Evolutionary conservation across 2,888 invertebrate species (phyloP).

Genomic region (Celastrina argiolus): DNA sequence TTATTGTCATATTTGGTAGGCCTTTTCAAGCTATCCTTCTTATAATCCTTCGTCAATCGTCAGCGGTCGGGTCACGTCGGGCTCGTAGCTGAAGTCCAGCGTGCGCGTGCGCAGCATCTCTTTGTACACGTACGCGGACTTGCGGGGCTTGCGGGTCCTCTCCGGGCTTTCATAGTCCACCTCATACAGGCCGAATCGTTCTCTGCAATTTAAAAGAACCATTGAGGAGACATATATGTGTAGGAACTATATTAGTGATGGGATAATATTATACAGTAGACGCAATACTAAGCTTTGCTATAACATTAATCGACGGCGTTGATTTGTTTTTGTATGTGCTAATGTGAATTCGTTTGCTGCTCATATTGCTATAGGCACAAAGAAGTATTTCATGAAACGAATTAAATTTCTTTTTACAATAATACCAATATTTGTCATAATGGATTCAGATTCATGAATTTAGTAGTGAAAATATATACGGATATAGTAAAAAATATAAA

Average conservation of each 20-base stretch:
- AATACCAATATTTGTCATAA: too few species aligned
- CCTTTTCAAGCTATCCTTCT: neutral
- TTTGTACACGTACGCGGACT: slow-evolving; percentile 74
- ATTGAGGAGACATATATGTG: too few species aligned
- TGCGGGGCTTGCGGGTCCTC: slow-evolving; percentile 79
- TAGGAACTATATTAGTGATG: too few species aligned
- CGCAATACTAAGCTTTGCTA: neutral
- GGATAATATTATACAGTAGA: too few species aligned
- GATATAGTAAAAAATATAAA: too few species aligned
- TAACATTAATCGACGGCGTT: neutral
- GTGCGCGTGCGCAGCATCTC: slow-evolving; percentile 60
- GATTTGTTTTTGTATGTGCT: neutral
- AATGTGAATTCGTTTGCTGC: too few species aligned
- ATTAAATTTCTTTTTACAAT: too few species aligned
- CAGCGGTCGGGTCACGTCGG: slow-evolving; percentile 36
- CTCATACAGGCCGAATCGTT: slow-evolving; percentile 80
- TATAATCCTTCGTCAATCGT: slow-evolving; percentile 35
- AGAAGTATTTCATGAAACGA: too few species aligned
- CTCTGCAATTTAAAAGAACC: slow-evolving; percentile 51
- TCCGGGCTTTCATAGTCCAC: slow-evolving; percentile 79
- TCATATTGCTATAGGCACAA: too few species aligned
- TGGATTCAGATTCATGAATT: too few species aligned
- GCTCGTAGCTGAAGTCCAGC: slow-evolving; percentile 45
- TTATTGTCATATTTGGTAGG: neutral
- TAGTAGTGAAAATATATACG: too few species aligned